Conservation (phyloP, 1,140 invertebrate species). For the Drosophila watanabei region DNA sequence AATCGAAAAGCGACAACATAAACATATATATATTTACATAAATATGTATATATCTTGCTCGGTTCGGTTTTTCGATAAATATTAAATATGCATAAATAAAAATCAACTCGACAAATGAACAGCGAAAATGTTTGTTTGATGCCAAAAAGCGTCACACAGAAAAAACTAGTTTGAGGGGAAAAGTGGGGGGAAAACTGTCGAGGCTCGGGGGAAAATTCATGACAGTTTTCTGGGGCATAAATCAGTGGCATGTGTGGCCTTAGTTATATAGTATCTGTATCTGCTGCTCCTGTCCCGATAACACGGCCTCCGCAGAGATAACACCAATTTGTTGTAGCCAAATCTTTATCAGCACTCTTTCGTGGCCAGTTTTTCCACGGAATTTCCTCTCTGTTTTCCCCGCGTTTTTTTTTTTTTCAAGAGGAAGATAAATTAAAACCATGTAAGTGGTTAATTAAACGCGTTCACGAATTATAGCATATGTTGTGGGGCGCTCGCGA, state of each 20-base stretch:
- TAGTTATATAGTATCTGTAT: slow-evolving; percentile 15
- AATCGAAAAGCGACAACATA: neutral
- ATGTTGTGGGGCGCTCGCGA: slow-evolving; percentile 66
- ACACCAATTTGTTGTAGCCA: slow-evolving; percentile 56
- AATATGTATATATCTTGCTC: slow-evolving; percentile 14
- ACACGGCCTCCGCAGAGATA: slow-evolving; percentile 43
- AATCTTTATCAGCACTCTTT: slow-evolving; percentile 46
- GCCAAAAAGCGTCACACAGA: slow-evolving; percentile 42
- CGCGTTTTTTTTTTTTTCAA: neutral
- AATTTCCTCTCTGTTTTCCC: slow-evolving; percentile 15
- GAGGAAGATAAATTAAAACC: slow-evolving; percentile 73
- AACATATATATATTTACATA: slow-evolving; percentile 22
- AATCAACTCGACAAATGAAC: slow-evolving; percentile 58
- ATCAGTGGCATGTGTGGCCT: slow-evolving; percentile 74
- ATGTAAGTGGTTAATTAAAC: slow-evolving; percentile 85
- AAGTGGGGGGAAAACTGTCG: neutral
- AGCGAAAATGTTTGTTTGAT: slow-evolving; percentile 57
- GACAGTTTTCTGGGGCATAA: slow-evolving; percentile 67
- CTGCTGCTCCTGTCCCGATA: slow-evolving; percentile 57
- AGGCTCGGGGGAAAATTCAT: slow-evolving; percentile 36
- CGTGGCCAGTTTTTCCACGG: slow-evolving; percentile 29
- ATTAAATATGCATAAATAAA: slow-evolving; percentile 83
- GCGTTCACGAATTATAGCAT: slow-evolving; percentile 74
- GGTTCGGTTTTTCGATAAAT: slow-evolving; percentile 53
- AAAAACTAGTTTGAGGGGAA: slow-evolving; percentile 34